Evolutionary conservation across 2,888 invertebrate species (phyloP).

Genomic region (Sinohyriopsis cumingii): DNA sequence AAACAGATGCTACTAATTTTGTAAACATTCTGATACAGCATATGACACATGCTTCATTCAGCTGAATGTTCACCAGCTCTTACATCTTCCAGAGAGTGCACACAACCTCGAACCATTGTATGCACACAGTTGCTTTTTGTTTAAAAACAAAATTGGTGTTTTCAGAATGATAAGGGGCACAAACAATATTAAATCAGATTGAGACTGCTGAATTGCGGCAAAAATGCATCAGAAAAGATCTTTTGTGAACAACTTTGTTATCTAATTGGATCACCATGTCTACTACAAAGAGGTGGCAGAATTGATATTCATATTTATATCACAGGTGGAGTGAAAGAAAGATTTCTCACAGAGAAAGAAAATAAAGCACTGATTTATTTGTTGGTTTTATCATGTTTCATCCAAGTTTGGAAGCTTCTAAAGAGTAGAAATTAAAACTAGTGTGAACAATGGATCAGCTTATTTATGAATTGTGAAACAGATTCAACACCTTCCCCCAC

Average conservation of each 20-base stretch:
- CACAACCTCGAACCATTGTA: slow-evolving; percentile 29
- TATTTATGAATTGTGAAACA: slow-evolving; percentile 28
- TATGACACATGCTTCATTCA: slow-evolving; percentile 27
- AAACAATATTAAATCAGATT: slow-evolving; percentile 32
- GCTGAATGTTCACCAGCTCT: slow-evolving; percentile 31
- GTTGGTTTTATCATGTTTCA: slow-evolving; percentile 12
- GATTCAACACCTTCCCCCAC: background rate
- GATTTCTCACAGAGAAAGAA: slow-evolving; percentile 16
- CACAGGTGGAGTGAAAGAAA: slow-evolving; percentile 19
- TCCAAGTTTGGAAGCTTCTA: slow-evolving; percentile 6
- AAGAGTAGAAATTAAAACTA: slow-evolving; percentile 12
- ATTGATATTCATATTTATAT: slow-evolving; percentile 14
- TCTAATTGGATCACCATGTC: slow-evolving; percentile 17
- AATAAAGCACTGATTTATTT: slow-evolving; percentile 2
- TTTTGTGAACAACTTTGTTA: slow-evolving; percentile 19
- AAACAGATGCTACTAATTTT: slow-evolving; percentile 20
- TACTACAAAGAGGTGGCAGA: slow-evolving; percentile 14
- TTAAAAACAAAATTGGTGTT: slow-evolving; percentile 35
- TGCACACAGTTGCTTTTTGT: slow-evolving; percentile 35
- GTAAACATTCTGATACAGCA: slow-evolving; percentile 6
- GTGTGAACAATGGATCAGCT: slow-evolving; percentile 16
- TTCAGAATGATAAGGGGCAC: slow-evolving; percentile 31
- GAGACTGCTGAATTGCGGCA: slow-evolving; percentile 31
- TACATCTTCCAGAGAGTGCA: slow-evolving; percentile 34
- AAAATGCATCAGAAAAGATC: slow-evolving; percentile 18